A percentile compares a stretch with the other conserved stretches of the same genome.
These are phyloP conservation scores for Limnothrissa miodon DNA, from an alignment of 2,113 vertebrate genomes.

Conservation along the genomic window DNA sequence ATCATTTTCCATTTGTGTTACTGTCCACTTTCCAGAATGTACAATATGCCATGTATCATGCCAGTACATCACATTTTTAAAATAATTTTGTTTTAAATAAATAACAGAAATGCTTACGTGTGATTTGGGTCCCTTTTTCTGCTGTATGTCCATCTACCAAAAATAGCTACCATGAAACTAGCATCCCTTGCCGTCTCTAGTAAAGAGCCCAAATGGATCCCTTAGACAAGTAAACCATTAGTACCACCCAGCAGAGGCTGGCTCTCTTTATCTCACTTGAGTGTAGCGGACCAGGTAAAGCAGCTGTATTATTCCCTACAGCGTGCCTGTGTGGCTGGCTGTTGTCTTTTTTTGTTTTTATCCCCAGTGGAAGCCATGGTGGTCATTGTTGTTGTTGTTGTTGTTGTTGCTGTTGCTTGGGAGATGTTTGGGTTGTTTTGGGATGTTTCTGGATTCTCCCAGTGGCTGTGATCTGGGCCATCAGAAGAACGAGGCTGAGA, in stretches of 20 bases:
- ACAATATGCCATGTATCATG: background rate
- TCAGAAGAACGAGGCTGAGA: background rate
- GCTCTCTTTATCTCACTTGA: conserved; percentile 25
- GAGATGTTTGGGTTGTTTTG: background rate
- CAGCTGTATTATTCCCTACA: background rate
- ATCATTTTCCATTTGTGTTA: background rate
- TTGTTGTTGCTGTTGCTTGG: background rate
- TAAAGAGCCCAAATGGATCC: no score
- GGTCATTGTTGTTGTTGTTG: conserved; percentile 12
- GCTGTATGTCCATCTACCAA: no score
- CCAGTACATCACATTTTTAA: background rate
- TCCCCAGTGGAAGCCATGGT: conserved; percentile 15
- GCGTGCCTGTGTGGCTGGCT: no score
- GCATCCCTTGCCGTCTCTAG: background rate
- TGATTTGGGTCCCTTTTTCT: no score
- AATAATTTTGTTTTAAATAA: background rate
- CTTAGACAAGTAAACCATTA: background rate
- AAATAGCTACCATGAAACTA: no score
- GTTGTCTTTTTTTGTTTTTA: background rate
- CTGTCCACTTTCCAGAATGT: background rate
- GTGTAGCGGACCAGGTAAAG: conserved; percentile 5
- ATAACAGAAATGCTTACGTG: no score
- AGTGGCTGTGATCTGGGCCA: conserved; percentile 6
- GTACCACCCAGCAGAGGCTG: background rate
- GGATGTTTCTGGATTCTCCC: conserved; percentile 18